A percentile compares a stretch with the other conserved stretches of the same genome.
phyloP scores from a whole-genome alignment of 2,888 invertebrate species.

The Barypeithes pellucidus region DNA sequence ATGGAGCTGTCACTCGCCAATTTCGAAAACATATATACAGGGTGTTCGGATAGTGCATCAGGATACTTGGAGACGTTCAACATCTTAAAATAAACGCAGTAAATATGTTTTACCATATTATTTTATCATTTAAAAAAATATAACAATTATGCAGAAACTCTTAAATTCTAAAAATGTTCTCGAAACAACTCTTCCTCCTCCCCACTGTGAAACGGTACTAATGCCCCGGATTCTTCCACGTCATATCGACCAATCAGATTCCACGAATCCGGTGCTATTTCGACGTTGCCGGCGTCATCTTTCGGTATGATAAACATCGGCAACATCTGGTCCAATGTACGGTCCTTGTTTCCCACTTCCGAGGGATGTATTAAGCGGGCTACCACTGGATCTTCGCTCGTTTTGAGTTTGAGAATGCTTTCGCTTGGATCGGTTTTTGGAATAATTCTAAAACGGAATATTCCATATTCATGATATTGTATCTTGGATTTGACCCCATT shows the following conservation, averaged over 20 bases:
- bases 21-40: too few relatives aligned
- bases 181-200: conserved; percentile 62
- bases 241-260: conserved; percentile 68
- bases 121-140: not conserved
- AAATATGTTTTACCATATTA: not conserved
- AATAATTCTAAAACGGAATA: conserved; percentile 25
- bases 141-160: too few relatives aligned
- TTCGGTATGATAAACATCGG: conserved; percentile 67
- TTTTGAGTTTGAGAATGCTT: conserved; percentile 48
- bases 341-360: conserved; percentile 59
- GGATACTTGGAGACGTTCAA: too few relatives aligned
- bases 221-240: conserved; percentile 68
- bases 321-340: conserved; percentile 64
- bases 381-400: conserved; percentile 60
- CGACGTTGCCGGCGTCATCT: conserved; percentile 63
- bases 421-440: conserved; percentile 40
- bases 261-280: conserved; percentile 66
- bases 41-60: too few relatives aligned
- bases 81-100: too few relatives aligned
- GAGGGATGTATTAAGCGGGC: conserved; percentile 57
- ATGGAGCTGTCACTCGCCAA: too few relatives aligned
- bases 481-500: too few relatives aligned
- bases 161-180: conserved; percentile 59
- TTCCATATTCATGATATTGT: too few relatives aligned
- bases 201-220: conserved; percentile 66